Conservation (phyloP, 2,113 vertebrate genomes). For the Pseudois nayaur region DNA sequence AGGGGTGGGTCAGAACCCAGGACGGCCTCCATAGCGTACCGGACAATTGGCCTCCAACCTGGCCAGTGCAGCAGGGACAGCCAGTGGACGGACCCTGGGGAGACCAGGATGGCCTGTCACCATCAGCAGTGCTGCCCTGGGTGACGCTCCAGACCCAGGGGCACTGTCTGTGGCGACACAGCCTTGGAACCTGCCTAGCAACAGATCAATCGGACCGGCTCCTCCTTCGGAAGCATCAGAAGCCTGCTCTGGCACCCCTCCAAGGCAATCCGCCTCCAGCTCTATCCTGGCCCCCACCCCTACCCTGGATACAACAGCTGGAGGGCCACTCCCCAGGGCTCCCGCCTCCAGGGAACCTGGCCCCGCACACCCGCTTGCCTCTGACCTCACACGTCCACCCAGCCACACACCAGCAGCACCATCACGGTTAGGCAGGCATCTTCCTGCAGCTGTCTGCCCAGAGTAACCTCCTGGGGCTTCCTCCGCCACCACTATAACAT, state of each 20-base stretch:
- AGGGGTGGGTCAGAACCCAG: not conserved
- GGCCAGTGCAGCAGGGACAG: not conserved
- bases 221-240: not conserved
- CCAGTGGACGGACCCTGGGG: not conserved
- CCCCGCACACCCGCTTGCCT: fast-evolving
- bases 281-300: not conserved
- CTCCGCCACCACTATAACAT: fast-evolving
- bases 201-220: fast-evolving
- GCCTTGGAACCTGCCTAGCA: not conserved
- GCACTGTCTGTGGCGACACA: fast-evolving
- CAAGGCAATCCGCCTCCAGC: not conserved
- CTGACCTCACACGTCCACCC: not conserved
- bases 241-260: not conserved
- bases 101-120: fast-evolving
- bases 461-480: not conserved
- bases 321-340: not conserved
- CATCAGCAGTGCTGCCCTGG: not conserved
- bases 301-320: not conserved
- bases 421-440: fast-evolving
- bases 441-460: not conserved
- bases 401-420: fast-evolving
- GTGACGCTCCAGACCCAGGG: not conserved
- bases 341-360: not conserved
- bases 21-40: not conserved
- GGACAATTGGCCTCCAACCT: not conserved